A percentile compares a stretch with the other conserved stretches of the same genome.
phyloP scores from a whole-genome alignment of 1,140 invertebrate species.

The Drosophila saltans region DNA sequence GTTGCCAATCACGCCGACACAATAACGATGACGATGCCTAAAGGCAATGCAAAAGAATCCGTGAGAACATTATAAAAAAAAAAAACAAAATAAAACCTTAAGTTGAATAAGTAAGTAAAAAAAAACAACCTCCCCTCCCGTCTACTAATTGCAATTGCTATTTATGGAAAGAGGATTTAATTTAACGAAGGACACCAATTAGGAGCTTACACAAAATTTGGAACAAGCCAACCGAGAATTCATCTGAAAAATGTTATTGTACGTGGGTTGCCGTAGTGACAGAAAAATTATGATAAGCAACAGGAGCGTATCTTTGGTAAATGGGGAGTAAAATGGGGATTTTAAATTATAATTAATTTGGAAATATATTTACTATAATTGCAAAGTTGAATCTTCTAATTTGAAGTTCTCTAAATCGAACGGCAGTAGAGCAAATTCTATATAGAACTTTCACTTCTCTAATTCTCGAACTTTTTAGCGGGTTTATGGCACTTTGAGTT shows the following conservation, averaged over 20 bases:
- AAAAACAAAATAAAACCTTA: not conserved
- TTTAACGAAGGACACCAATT: slow-evolving; percentile 44
- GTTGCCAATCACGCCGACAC: slow-evolving; percentile 28
- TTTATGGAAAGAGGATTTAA: slow-evolving; percentile 24
- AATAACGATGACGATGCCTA: not conserved
- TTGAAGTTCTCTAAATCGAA: too few relatives aligned
- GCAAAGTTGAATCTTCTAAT: too few relatives aligned
- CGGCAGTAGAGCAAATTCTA: too few relatives aligned
- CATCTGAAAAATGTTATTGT: slow-evolving; percentile 8
- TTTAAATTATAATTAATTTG: not conserved
- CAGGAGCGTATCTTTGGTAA: not conserved
- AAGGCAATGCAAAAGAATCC: slow-evolving; percentile 7
- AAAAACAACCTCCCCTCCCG: too few relatives aligned
- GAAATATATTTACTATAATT: too few relatives aligned
- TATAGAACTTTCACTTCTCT: too few relatives aligned
- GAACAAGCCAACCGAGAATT: not conserved
- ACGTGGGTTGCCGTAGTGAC: slow-evolving; percentile 1
- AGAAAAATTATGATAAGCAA: not conserved
- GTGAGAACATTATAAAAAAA: slow-evolving; percentile 25
- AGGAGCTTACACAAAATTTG: slow-evolving; percentile 29
- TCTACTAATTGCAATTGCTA: slow-evolving; percentile 28
- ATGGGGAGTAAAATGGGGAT: not conserved
- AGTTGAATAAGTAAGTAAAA: not conserved
- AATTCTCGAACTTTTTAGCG: too few relatives aligned
- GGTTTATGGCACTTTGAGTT: too few relatives aligned